Base-by-base conservation (phyloP, 2,888 invertebrate genomes). In the Cybosia mesomella region DNA sequence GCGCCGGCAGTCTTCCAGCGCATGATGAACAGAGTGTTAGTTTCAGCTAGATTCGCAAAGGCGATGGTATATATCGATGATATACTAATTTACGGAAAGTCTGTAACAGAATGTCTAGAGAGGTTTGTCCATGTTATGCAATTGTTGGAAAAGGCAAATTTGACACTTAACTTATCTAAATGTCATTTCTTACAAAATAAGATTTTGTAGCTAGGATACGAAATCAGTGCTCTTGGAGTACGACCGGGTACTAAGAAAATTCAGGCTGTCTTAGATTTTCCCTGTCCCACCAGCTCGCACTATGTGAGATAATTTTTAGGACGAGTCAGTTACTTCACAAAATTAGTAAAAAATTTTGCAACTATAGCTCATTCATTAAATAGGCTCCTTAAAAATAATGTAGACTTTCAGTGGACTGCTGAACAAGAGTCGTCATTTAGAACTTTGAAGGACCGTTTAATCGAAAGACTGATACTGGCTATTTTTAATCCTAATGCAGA, bases 1-100 rank as follows among this genome's bases (percentile, higher is more conserved):
- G 73, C 77, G 0, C 73, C 75, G 1, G 73, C 75, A 0, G 63
- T 70, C 0, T 77, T 75, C 22, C 77, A 78, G 32, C 55, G 75
- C 2, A 67, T 66, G 34, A 72, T 76, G 3, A 70, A 78, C 60
- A 22, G 24, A 8, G 64, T 74, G 0, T 21, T 76, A 4, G 66
- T 73, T 0, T 61, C 72, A 24, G 21, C 54, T 7, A 4, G 71
- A 18, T 68, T 34, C 43, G 18, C 11, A 1, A 18, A 59, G 13
- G 67, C 71, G 8, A 67, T 39, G 4, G 64, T 15, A 0, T 71
- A 71, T 22, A 65, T 71, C 1, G 71, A 71, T 36, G 65, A 68
- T 18, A 21, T 71, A 0, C 24, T 71, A 0, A 68, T 68, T 15
- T 65, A 21, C 18, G 64, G 64, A 0, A 58, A 13, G 5, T 15